These are phyloP conservation scores for Eristalis tenax DNA, from an alignment of 2,888 invertebrate genomes.

Conservation along the genomic window DNA sequence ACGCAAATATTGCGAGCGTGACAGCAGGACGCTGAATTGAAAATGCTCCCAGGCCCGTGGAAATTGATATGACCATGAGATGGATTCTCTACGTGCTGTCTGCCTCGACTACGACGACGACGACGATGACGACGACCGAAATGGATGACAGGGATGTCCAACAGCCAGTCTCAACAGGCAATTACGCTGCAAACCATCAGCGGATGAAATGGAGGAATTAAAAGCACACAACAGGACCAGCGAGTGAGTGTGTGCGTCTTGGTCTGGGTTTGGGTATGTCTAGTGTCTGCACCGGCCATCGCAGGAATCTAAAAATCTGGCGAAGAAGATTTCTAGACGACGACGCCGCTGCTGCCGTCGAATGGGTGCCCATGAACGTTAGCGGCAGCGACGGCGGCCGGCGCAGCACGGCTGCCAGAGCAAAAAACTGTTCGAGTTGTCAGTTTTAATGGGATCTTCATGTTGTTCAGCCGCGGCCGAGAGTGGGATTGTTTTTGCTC, in stretches of 20 bases:
- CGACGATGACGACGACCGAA: constrained; percentile 43
- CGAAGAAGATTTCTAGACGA: constrained; percentile 30
- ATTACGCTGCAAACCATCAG: constrained; percentile 67
- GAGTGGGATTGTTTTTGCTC: constrained; percentile 43
- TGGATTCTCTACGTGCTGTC: constrained; percentile 36
- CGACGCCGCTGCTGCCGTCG: neutral
- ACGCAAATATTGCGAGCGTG: constrained; percentile 61
- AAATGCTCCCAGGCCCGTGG: constrained; percentile 26
- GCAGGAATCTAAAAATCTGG: constrained; percentile 46
- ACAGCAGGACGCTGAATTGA: constrained; percentile 36
- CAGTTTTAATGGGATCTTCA: constrained; percentile 71
- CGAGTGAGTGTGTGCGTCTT: neutral
- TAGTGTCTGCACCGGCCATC: constrained; percentile 26
- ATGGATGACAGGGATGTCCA: constrained; percentile 69
- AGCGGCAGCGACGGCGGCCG: neutral
- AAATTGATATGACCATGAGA: constrained; percentile 50
- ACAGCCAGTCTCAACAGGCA: constrained; percentile 68
- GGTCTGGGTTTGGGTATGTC: constrained; percentile 4
- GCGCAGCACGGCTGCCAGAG: constrained; percentile 10
- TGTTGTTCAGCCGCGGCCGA: constrained; percentile 38
- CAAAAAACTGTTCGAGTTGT: constrained; percentile 60
- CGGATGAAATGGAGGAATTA: constrained; percentile 53
- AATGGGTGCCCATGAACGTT: constrained; percentile 30
- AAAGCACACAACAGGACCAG: constrained; percentile 23
- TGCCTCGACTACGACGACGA: neutral